Percentiles rank a stretch among this genome's conserved stretches.
phyloP scores from a whole-genome alignment of 2,113 vertebrate genomes.

The Tragelaphus strepsiceros region DNA sequence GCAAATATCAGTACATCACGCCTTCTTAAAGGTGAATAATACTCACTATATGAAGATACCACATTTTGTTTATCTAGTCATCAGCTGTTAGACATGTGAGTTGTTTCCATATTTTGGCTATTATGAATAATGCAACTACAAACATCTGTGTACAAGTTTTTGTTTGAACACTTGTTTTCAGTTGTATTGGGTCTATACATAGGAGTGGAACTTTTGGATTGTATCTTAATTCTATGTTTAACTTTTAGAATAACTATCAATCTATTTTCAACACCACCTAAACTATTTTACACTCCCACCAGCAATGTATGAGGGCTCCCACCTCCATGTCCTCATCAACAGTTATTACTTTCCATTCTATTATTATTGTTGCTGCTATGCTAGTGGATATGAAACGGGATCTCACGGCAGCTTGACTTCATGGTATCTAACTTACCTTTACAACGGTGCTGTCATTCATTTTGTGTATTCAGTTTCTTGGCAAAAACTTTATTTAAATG shows the following conservation, averaged over 20 bases:
- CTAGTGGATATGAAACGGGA: not conserved
- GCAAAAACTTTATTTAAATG: constrained; percentile 28
- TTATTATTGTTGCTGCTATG: not conserved
- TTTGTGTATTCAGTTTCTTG: not conserved
- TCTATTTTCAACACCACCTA: not conserved
- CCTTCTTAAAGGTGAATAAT: not conserved
- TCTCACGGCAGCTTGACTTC: not conserved
- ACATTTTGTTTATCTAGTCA: not conserved
- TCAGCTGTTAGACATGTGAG: not conserved
- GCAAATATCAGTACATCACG: not conserved
- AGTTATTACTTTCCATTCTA: not conserved
- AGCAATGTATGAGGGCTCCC: not conserved
- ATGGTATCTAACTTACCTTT: not conserved
- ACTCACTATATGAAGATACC: not conserved
- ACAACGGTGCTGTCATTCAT: not conserved
- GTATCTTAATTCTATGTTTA: not conserved
- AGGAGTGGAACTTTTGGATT: not conserved
- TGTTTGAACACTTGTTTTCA: not conserved
- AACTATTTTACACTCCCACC: not conserved
- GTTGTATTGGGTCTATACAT: not conserved
- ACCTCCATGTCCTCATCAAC: not conserved
- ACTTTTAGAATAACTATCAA: not conserved
- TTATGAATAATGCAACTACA: not conserved
- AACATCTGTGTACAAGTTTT: not conserved
- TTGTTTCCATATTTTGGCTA: not conserved